Percentiles rank a stretch among this genome's conserved stretches.
Conservation (phyloP, 2,113 vertebrate genomes). For the Haliaeetus leucogaster region DNA sequence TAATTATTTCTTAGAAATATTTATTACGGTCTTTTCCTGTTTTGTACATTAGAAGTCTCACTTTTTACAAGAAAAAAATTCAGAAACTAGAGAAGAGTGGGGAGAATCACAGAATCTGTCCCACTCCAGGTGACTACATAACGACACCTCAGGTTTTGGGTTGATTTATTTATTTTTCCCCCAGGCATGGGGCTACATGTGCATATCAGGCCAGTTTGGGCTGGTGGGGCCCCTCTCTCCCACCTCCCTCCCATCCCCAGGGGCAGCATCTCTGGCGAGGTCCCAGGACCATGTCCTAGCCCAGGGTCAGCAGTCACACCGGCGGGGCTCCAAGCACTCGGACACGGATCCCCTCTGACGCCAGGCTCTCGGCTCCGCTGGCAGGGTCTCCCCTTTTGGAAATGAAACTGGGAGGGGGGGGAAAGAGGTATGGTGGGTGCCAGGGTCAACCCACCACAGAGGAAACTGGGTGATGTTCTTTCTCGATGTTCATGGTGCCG, state of each 20-base stretch:
- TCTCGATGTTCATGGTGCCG: not conserved
- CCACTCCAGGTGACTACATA: not conserved
- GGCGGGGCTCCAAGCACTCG: not conserved
- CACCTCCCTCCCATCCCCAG: not conserved
- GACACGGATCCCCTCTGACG: not conserved
- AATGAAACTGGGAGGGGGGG: not conserved
- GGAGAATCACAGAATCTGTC: not conserved
- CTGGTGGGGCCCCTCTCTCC: not conserved
- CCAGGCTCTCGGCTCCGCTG: not conserved
- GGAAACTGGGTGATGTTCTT: not conserved
- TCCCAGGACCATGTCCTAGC: not conserved
- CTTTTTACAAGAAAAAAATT: not conserved
- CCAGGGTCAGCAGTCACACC: not conserved
- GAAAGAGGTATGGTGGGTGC: no score
- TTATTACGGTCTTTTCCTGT: not conserved
- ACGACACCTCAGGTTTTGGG: rapidly evolving
- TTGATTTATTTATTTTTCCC: not conserved
- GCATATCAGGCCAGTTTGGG: not conserved
- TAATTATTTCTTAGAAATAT: not conserved
- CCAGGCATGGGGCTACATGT: not conserved
- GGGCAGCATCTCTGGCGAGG: not conserved
- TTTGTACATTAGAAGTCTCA: not conserved
- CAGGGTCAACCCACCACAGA: not conserved
- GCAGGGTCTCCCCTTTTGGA: not conserved
- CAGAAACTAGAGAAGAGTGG: not conserved